Evolutionary conservation across 2,113 vertebrate genomes (phyloP).

Genomic region (Pelodiscus sinensis): DNA sequence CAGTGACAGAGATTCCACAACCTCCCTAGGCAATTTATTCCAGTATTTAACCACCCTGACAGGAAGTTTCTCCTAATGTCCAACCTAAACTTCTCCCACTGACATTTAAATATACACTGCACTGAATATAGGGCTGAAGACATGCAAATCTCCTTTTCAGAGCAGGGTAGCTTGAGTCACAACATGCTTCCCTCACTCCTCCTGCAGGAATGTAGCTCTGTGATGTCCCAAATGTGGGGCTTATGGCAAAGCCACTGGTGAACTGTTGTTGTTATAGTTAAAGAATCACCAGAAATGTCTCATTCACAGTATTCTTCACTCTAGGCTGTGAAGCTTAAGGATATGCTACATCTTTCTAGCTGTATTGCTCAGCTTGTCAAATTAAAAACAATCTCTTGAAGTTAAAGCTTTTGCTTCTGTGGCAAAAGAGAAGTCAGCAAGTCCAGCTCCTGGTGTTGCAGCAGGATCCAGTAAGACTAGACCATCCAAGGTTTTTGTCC

Average conservation of each 20-base stretch:
- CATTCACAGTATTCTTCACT: not conserved
- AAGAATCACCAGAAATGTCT: not conserved
- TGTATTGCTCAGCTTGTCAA: not conserved
- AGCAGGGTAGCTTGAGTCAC: not conserved
- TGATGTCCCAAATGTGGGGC: rapidly evolving
- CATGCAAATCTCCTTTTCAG: rapidly evolving
- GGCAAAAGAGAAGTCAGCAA: not conserved
- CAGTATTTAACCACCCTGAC: no score
- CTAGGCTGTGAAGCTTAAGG: not conserved
- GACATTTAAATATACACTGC: not conserved
- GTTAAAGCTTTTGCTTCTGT: rapidly evolving
- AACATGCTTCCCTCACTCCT: rapidly evolving
- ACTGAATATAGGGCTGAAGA: rapidly evolving
- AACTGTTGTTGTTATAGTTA: rapidly evolving
- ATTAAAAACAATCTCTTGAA: not conserved
- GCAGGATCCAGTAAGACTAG: not conserved
- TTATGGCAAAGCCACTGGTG: not conserved
- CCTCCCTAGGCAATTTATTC: no score
- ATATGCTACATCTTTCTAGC: not conserved
- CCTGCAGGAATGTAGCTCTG: not conserved
- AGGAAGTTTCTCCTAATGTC: no score
- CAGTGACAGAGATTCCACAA: no score
- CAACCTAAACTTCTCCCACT: no score
- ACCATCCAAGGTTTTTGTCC: not conserved
- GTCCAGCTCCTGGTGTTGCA: not conserved